A percentile compares a stretch with the other conserved stretches of the same genome.
Conservation (phyloP, 2,113 vertebrate species). For the Mellivora capensis region DNA sequence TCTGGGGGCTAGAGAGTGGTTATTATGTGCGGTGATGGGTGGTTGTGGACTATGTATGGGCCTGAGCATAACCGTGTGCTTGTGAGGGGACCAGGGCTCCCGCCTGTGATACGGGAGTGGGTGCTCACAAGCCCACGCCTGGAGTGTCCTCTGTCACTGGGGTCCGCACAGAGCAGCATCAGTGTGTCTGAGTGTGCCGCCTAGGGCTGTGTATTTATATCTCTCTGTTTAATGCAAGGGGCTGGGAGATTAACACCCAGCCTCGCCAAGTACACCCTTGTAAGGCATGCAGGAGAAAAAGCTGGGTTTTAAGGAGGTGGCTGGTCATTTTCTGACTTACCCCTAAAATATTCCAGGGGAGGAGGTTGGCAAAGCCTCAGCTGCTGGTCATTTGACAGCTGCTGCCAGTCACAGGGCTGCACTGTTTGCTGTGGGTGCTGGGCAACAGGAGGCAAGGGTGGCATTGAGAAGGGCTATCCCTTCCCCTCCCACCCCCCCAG, state of each 20-base stretch:
- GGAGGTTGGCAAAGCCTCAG: conserved; percentile 66
- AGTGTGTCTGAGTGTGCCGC: neutral
- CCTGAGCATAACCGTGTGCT: neutral
- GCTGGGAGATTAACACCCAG: conserved; percentile 52
- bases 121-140: neutral
- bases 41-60: neutral
- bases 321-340: conserved; percentile 63
- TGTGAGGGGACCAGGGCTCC: neutral
- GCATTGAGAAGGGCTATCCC: neutral
- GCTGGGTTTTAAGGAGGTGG: conserved; percentile 14
- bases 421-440: conserved; percentile 77
- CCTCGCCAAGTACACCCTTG: conserved; percentile 69
- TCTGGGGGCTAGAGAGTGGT: neutral
- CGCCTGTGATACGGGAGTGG: too few species aligned
- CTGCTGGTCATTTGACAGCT: conserved; percentile 60
- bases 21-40: neutral
- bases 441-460: conserved; percentile 64
- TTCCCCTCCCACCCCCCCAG: neutral
- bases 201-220: conserved; percentile 62
- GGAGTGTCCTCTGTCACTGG: neutral
- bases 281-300: conserved; percentile 74
- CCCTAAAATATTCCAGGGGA: conserved; percentile 77
- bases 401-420: conserved; percentile 61
- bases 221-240: conserved; percentile 31
- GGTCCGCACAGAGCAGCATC: neutral